These are phyloP conservation scores for Alauda arvensis DNA, from an alignment of 2,797 vertebrate genomes.

Conservation along the genomic window DNA sequence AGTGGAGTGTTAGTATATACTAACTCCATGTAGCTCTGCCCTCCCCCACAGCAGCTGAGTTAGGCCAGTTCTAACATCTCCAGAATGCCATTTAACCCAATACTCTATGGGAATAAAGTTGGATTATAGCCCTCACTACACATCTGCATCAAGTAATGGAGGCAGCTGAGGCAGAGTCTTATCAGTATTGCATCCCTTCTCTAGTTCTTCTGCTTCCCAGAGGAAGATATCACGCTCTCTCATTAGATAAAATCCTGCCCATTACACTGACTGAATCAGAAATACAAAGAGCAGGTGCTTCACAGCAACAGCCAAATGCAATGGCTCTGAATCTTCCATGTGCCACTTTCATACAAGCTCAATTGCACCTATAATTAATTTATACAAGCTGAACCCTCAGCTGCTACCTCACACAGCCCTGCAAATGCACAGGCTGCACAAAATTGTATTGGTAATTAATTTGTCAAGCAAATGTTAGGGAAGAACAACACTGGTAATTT, in stretches of 20 bases:
- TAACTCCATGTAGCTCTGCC: neutral
- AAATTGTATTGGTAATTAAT: constrained; percentile 67
- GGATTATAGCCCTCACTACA: neutral
- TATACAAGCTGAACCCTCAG: constrained; percentile 41
- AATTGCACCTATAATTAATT: constrained; percentile 63
- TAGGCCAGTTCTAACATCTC: neutral
- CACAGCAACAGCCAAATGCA: neutral
- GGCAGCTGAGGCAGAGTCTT: neutral
- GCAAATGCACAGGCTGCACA: constrained; percentile 15
- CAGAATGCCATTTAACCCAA: neutral
- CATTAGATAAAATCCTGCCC: neutral
- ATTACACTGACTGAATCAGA: neutral
- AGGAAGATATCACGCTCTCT: neutral
- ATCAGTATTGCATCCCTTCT: neutral
- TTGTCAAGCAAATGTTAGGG: constrained; percentile 69
- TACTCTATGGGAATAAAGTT: neutral
- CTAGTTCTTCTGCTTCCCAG: neutral
- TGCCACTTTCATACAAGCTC: constrained; percentile 26
- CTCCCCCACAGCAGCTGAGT: neutral
- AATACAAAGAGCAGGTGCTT: constrained; percentile 23
- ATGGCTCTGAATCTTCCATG: neutral
- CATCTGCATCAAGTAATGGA: neutral
- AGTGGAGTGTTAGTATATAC: neutral
- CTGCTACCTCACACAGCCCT: constrained; percentile 16
- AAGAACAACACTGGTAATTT: constrained; percentile 67